Conservation (phyloP, 2,113 vertebrate species). For the Mesitornis unicolor region DNA sequence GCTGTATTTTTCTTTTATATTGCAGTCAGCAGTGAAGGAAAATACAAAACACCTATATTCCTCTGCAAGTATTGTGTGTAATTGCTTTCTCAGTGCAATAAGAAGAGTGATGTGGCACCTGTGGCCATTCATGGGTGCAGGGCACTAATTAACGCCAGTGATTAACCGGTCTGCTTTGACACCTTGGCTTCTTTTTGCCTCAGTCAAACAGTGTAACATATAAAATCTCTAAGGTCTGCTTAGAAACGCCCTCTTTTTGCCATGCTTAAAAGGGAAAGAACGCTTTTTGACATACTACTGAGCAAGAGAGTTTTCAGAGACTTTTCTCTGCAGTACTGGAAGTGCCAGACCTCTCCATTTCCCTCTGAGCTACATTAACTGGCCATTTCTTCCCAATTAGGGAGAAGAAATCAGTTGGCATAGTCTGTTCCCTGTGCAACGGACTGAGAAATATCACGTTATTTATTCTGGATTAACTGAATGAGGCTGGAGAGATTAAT, state of each 20-base stretch:
- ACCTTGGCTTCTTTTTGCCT: neutral
- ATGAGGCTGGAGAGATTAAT: constrained; percentile 21
- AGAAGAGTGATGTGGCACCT: neutral
- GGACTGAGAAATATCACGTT: constrained; percentile 13
- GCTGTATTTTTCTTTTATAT: neutral
- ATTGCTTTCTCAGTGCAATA: neutral
- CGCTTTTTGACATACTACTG: neutral
- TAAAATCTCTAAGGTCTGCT: neutral
- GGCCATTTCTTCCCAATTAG: constrained; percentile 15
- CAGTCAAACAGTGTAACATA: neutral
- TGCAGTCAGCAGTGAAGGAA: neutral
- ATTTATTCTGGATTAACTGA: constrained; percentile 33
- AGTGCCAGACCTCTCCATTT: neutral
- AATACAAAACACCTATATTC: neutral
- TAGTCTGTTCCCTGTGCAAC: constrained; percentile 31
- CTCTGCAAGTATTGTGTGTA: neutral
- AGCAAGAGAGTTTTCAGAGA: neutral
- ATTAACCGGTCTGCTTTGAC: neutral
- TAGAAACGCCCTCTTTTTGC: neutral
- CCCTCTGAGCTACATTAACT: neutral
- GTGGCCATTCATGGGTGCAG: neutral
- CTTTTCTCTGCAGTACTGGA: neutral
- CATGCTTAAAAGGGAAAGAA: neutral
- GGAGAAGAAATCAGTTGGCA: constrained; percentile 12
- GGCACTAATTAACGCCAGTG: neutral